A percentile compares a stretch with the other conserved stretches of the same genome.
Evolutionary conservation across 1,140 invertebrate genomes (phyloP).

Genomic region (Littorina saxatilis): DNA sequence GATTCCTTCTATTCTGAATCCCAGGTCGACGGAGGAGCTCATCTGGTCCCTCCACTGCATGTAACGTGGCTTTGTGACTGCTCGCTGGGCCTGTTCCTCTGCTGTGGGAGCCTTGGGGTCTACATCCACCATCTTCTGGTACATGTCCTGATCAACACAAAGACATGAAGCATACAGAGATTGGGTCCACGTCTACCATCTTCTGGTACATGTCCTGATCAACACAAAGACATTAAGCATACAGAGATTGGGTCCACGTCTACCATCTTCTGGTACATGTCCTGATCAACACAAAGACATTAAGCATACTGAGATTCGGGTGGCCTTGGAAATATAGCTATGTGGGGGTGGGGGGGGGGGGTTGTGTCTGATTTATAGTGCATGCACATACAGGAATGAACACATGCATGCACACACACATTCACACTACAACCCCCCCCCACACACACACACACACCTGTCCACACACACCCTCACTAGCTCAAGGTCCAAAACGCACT

Average conservation of each 20-base stretch:
- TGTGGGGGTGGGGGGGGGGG: too few relatives aligned
- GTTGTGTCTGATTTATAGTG: too few relatives aligned
- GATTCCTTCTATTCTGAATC: constrained; percentile 97
- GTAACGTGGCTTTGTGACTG: constrained; percentile 95
- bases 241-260: neutral
- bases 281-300: neutral
- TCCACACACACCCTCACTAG: too few relatives aligned
- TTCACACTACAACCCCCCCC: too few relatives aligned
- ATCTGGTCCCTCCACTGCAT: constrained; percentile 99
- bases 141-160: constrained; percentile 85
- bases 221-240: constrained; percentile 4
- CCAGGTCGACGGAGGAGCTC: constrained; percentile 94
- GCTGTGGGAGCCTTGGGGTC: constrained; percentile 92
- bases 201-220: constrained; percentile 20
- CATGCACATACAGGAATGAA: too few relatives aligned
- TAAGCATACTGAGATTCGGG: too few relatives aligned
- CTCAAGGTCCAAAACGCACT: too few relatives aligned
- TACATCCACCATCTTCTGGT: constrained; percentile 98
- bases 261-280: constrained; percentile 23
- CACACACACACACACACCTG: too few relatives aligned
- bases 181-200: constrained; percentile 3
- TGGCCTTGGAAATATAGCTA: too few relatives aligned
- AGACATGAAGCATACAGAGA: constrained; percentile 8
- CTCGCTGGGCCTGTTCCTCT: constrained; percentile 91
- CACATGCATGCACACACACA: too few relatives aligned